Percentiles rank a stretch among this genome's conserved stretches.
These are phyloP conservation scores for Sebastes goodei DNA, from an alignment of 2,797 vertebrate genomes.

Conservation along the genomic window DNA sequence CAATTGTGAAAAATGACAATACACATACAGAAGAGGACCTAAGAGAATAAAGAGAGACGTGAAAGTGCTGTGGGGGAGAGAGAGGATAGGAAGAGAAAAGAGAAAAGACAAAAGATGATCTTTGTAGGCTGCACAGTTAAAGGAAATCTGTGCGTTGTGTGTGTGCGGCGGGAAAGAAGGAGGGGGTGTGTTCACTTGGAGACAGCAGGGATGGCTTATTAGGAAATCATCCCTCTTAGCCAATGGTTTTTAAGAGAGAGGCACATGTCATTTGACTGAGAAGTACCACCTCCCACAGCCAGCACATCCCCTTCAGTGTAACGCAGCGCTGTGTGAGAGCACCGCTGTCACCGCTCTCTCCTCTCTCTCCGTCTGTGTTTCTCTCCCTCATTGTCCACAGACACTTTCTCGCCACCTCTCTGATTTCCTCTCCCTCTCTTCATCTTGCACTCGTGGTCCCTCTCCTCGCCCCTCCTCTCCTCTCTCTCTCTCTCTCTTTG, in stretches of 20 bases:
- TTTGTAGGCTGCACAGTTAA: constrained; percentile 32
- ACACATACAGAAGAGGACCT: constrained; percentile 10
- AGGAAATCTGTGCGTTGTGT: not conserved
- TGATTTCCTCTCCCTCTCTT: constrained; percentile 34
- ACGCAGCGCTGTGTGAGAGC: constrained; percentile 73
- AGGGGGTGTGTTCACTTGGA: constrained; percentile 78
- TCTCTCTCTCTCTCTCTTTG: not conserved
- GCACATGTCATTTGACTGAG: constrained; percentile 85
- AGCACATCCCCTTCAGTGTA: constrained; percentile 76
- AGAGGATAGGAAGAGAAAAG: constrained; percentile 35
- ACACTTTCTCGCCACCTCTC: constrained; percentile 52
- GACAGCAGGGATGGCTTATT: constrained; percentile 80
- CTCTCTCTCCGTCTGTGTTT: constrained; percentile 30
- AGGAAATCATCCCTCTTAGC: constrained; percentile 82
- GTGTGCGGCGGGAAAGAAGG: constrained; percentile 22
- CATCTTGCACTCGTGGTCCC: not conserved
- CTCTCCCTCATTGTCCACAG: constrained; percentile 36
- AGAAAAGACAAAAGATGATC: constrained; percentile 32
- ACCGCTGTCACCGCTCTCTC: constrained; percentile 60
- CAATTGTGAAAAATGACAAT: constrained; percentile 48
- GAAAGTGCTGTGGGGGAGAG: constrained; percentile 13
- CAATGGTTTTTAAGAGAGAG: constrained; percentile 84
- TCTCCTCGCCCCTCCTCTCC: constrained; percentile 15
- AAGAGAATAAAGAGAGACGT: constrained; percentile 43
- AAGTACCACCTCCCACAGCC: constrained; percentile 80